Evolutionary conservation across 2,113 vertebrate genomes (phyloP), one percentile per base, ranked within the genome.

Genomic region (Anarhynchus alexandrinus): DNA sequence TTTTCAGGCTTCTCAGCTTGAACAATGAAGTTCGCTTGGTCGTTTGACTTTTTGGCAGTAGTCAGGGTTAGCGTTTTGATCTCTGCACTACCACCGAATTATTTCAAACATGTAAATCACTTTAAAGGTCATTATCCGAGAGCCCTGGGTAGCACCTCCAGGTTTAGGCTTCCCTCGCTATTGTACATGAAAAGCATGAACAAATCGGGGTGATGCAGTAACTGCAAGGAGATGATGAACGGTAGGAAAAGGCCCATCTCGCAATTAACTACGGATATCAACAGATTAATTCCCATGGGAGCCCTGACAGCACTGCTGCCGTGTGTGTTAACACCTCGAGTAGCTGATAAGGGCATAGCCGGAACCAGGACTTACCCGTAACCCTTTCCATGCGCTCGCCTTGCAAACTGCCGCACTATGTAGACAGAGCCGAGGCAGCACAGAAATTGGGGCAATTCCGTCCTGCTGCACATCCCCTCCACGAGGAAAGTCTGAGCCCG

Each of bases 321-420:
- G 5, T 0, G 20, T 0, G 20, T 19, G 22, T 32, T 49, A 66
- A 66, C 80, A 38, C 54, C 40, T 5, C 2, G n/a, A 88, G 72
- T 1, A 57, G 40, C n/a, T 38, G 36, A 5, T 30, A 72, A n/a
- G 40, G 58, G 29, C 59, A 25, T 0, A 23, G 58, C 57, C 54
- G 40, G 45, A 34, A 26, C 52, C 30, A 45, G 49, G 34, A n/a
- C 38, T 47, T 25, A 9, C 51, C 45, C 9, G 2, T 27, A 57
- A n/a, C 45, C 52, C 51, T 45, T 34, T 10, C 57, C 34, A 15
- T 3, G 29, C 23, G 1, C 27, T 27, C 11, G 22, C 49, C 51
- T 38, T 38, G 43, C 82, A n/a, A 15, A 19, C 15, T 9, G n/a
- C 55, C 32, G 47, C 0, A 14, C 18, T 52, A 2, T 0, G 2